These are phyloP conservation scores for Aethes cnicana DNA, from an alignment of 2,888 invertebrate genomes.

Conservation along the genomic window DNA sequence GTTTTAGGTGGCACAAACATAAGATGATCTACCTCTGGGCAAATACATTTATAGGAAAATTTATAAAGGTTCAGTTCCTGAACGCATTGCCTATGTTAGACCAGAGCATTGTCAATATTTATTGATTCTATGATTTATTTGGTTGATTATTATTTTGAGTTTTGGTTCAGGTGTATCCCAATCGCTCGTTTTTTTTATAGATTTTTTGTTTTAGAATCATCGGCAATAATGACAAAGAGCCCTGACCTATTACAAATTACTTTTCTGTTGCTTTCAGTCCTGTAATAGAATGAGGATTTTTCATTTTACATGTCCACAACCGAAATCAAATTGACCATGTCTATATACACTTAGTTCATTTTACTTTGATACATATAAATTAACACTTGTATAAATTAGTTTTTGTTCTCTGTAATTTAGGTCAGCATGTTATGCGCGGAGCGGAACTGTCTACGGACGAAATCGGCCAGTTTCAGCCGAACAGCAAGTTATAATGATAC, in stretches of 20 bases:
- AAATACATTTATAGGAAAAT: slow-evolving; percentile 43
- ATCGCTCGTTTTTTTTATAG: not conserved
- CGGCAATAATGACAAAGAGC: slow-evolving; percentile 28
- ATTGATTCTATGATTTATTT: slow-evolving; percentile 11
- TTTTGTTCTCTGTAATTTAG: too few relatives aligned
- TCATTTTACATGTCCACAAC: not conserved
- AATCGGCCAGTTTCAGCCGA: too few relatives aligned
- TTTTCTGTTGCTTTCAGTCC: not conserved
- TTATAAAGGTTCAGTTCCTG: slow-evolving; percentile 16
- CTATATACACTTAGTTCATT: too few relatives aligned
- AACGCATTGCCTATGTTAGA: slow-evolving; percentile 18
- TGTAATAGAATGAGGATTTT: not conserved
- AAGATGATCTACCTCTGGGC: slow-evolving; percentile 79
- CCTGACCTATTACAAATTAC: slow-evolving; percentile 25
- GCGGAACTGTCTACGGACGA: too few relatives aligned
- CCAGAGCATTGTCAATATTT: slow-evolving; percentile 32
- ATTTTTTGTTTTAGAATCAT: slow-evolving; percentile 17
- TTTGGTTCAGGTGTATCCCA: too few relatives aligned
- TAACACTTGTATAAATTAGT: too few relatives aligned
- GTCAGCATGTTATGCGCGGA: too few relatives aligned
- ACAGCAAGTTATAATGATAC: too few relatives aligned
- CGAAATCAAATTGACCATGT: not conserved
- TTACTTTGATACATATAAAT: too few relatives aligned
- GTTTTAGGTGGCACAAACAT: slow-evolving; percentile 74
- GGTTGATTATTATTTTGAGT: not conserved